Base-by-base conservation (phyloP, 2,113 vertebrate genomes). In the Platysternon megacephalum region DNA sequence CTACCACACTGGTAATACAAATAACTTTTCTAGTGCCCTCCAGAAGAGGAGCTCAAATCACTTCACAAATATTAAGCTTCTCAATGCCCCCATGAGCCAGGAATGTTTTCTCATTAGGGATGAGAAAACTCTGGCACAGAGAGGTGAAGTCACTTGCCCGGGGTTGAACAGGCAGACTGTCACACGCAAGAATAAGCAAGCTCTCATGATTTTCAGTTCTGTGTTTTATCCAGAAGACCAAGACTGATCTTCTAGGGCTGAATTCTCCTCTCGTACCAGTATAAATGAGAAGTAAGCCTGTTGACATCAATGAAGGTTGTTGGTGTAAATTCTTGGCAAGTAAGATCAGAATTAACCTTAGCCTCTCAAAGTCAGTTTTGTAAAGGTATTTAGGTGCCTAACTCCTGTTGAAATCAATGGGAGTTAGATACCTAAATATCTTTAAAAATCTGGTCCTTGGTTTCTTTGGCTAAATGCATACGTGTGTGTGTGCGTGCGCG, bases 301-400 rank as follows among this genome's bases (percentile, higher is more conserved):
- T 53, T 74, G 82, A 29, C 86, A 56, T 7, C 92, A 79, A 9
- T 7, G 32, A 93, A 35, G 79, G 28, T 83, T 86, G 85, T 85
- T 86, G 86, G 4, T 94, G 89, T 93, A 91, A 96, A 93, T 91
- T 86, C 81, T 39, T 8, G 53, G 76, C 28, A 93, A 94, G 93
- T 0, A 0, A 92, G 81, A 94, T 95, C 86, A 88, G 13, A 74
- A 86, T 53, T 88, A 88, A 82, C n/a, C 85, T 94, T 93, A 93
- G 85, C 93, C 87, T 91, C 13, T 14, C 35, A 68, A 68, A 39
- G 65, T 9, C 65, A 68, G 29, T 68, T 68, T n/a, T n/a, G 35
- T n/a, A 68, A n/a, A 68, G 8, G 65, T 39, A 39, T 68, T 68
- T 68, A 68, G 35, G 35, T 39, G 17, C 8, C 35, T 68, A 19